A percentile compares a stretch with the other conserved stretches of the same genome.
Conservation (phyloP, 1,140 invertebrate genomes). For the Delia radicum region DNA sequence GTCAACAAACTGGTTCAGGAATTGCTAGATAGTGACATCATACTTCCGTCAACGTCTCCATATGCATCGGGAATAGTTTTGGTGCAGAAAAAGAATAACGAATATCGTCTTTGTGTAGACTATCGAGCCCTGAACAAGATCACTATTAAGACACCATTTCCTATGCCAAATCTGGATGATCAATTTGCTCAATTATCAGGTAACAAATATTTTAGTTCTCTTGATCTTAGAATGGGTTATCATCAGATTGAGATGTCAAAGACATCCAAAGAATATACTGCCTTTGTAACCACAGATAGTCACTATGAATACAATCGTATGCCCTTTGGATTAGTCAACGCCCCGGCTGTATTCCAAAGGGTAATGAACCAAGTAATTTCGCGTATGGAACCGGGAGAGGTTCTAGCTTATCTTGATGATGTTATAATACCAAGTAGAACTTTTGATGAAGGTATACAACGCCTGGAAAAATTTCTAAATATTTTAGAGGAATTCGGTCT, state of each 20-base stretch:
- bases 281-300: conserved; percentile 48
- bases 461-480: conserved; percentile 33
- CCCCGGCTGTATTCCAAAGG: conserved; percentile 54
- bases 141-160: conserved; percentile 45
- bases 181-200: conserved; percentile 45
- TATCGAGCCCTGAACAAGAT: conserved; percentile 38
- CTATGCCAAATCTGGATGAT: conserved; percentile 57
- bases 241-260: conserved; percentile 57
- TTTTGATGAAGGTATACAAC: conserved; percentile 32
- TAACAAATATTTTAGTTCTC: conserved; percentile 45
- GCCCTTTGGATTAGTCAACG: conserved; percentile 50
- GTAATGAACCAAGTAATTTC: conserved; percentile 40
- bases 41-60: conserved; percentile 9
- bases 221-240: conserved; percentile 58
- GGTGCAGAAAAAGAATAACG: conserved; percentile 29
- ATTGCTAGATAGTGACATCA: neutral
- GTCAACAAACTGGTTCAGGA: neutral
- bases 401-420: conserved; percentile 39
- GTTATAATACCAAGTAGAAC: conserved; percentile 33
- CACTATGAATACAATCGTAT: conserved; percentile 35
- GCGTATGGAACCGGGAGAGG: conserved; percentile 25
- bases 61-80: conserved; percentile 33
- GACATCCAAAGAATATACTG: conserved; percentile 50
- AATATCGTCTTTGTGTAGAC: conserved; percentile 30
- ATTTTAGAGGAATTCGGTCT: conserved; percentile 36